Evolutionary conservation across 2,113 vertebrate genomes (phyloP), one percentile per base, ranked within the genome.

Genomic region (Meriones unguiculatus): DNA sequence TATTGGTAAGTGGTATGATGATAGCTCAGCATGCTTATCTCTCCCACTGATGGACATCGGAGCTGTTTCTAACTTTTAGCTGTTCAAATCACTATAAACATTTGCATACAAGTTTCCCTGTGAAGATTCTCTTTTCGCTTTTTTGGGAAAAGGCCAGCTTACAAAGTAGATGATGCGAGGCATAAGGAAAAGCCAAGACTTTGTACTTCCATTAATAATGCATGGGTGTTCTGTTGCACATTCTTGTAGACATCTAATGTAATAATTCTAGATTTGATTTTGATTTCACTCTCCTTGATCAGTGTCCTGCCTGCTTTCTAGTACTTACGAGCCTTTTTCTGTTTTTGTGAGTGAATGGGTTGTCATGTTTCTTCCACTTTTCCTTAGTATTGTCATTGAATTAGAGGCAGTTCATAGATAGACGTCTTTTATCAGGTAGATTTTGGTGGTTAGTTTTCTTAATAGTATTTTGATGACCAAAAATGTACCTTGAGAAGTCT

Each of bases 71-170:
- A 18, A 80, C 88, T 69, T 85, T 75, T 57, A 86, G 20, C 22
- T 86, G 24, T 67, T 93, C 46, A 93, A 78, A 88, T 18, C 73
- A 18, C 46, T 88, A 28, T 54, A 78, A 88, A 59, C 38, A 86
- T 57, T 93, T 95, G 17, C 67, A 59, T 54, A 28, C 38, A 57
- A 52, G 24, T 93, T 93, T 69, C n/a, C 80, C 88, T 87, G 52
- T 65, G 32, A 35, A 65, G 24, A 59, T 18, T 70, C 17, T 75
- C 38, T 78, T 38, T 10, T 86, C 14, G 1, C 57, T 76, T 90
- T 75, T 89, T 4, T 50, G 69, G 28, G 41, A 35, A 17, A 81
- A 20, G 35, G 41, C 30, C 20, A 50, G 12, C 13, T 87, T 92
- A 90, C 8, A 72, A 46, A 32, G 28, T 32, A 85, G 57, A n/a